phyloP scores from a whole-genome alignment of 2,888 invertebrate genomes.

The Julus scandinavius region DNA sequence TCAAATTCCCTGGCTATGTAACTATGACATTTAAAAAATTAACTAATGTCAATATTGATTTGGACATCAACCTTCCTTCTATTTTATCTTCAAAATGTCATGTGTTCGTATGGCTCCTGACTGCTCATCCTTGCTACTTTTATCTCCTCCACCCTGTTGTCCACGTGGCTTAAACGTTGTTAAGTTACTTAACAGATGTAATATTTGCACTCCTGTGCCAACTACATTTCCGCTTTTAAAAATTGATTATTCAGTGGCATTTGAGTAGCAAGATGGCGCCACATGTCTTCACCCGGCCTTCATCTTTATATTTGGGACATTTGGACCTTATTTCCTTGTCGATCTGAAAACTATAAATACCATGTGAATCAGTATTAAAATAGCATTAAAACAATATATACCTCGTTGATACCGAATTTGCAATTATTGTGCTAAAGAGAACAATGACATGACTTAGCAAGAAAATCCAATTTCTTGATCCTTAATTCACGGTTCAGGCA shows the following conservation, averaged over 20 bases:
- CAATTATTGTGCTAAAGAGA: too few species aligned
- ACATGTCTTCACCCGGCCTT: background rate
- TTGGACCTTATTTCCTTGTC: too few species aligned
- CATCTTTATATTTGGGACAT: too few species aligned
- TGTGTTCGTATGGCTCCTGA: background rate
- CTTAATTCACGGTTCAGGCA: background rate
- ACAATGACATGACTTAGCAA: too few species aligned
- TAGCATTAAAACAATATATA: too few species aligned
- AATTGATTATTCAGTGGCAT: background rate
- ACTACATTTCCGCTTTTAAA: background rate
- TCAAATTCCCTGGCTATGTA: background rate
- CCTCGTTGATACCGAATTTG: too few species aligned
- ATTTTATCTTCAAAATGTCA: background rate
- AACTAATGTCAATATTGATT: background rate
- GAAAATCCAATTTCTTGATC: too few species aligned
- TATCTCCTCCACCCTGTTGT: background rate
- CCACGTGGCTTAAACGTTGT: background rate
- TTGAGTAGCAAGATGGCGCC: background rate
- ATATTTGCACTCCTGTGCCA: background rate
- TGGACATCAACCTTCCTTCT: background rate
- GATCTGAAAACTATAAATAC: too few species aligned
- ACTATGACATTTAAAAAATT: background rate
- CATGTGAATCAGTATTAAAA: too few species aligned
- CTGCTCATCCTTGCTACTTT: background rate
- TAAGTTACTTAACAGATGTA: background rate